Evolutionary conservation across 2,113 vertebrate species (phyloP).

Genomic region (Chaetops frenatus): DNA sequence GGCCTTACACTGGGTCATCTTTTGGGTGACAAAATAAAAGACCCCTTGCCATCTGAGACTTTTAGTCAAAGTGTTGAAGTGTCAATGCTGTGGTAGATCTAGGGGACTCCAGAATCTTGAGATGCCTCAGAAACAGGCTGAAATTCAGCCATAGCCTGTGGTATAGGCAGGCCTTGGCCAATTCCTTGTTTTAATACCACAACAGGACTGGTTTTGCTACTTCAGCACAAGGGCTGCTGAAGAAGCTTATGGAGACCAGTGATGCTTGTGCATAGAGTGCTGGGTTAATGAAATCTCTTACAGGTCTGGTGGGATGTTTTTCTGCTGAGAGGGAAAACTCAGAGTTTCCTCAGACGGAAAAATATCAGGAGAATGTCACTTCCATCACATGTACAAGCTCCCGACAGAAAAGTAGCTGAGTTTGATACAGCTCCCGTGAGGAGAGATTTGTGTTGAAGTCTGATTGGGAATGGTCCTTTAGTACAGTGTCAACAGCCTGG

Average conservation of each 20-base stretch:
- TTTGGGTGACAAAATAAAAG: neutral
- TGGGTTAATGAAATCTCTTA: neutral
- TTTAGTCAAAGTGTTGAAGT: neutral
- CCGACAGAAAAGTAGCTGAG: neutral
- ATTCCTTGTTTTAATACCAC: neutral
- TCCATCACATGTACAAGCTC: neutral
- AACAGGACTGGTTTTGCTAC: neutral
- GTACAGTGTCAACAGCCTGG: accelerated
- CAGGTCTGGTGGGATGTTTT: neutral
- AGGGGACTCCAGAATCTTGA: neutral
- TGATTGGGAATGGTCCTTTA: neutral
- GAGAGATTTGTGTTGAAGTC: neutral
- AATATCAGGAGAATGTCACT: neutral
- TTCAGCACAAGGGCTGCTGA: neutral
- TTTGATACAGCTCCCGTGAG: neutral
- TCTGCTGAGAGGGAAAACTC: neutral
- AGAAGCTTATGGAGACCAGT: neutral
- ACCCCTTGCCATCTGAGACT: neutral
- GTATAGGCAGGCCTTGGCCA: neutral
- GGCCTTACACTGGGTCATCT: neutral
- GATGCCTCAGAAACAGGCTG: neutral
- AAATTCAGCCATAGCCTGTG: neutral
- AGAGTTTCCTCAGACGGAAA: neutral
- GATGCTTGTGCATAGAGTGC: neutral
- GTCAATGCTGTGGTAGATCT: neutral